These are phyloP conservation scores for Carollia perspicillata DNA, from an alignment of 2,113 vertebrate genomes.

Conservation along the genomic window DNA sequence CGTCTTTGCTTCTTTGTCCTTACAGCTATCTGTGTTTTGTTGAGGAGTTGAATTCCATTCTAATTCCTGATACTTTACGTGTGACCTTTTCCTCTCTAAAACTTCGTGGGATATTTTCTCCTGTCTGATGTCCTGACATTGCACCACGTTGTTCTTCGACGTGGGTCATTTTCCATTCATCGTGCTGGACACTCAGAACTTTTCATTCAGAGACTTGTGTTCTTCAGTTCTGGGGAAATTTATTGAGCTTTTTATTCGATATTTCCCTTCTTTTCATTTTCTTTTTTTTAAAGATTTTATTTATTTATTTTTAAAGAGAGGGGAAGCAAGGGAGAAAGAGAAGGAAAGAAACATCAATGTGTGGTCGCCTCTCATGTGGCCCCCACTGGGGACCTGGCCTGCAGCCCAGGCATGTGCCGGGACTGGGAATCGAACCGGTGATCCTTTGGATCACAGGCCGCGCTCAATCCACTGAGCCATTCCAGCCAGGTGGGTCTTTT, in stretches of 20 bases:
- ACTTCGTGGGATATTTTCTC: slow-evolving; percentile 31
- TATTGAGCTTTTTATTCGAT: not conserved
- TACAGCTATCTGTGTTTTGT: not conserved
- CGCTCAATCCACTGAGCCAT: no score
- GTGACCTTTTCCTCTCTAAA: slow-evolving; percentile 9
- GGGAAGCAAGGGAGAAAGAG: no score
- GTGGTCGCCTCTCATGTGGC: no score
- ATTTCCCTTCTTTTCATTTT: not conserved
- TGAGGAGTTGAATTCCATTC: slow-evolving; percentile 25
- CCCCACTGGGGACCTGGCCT: no score
- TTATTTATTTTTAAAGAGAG: no score
- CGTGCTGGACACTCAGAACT: not conserved
- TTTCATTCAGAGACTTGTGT: not conserved
- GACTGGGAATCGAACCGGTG: no score
- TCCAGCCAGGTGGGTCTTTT: no score
- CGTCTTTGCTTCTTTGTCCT: not conserved
- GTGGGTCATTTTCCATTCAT: not conserved
- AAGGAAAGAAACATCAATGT: no score
- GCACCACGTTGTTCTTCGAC: not conserved
- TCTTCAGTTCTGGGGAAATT: not conserved
- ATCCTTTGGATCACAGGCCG: no score
- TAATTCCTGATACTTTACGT: not conserved
- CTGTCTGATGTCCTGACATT: not conserved
- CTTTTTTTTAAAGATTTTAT: not conserved
- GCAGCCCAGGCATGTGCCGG: no score